Evolutionary conservation across 2,797 vertebrate species (phyloP).

Genomic region (Lagorchestes hirsutus): DNA sequence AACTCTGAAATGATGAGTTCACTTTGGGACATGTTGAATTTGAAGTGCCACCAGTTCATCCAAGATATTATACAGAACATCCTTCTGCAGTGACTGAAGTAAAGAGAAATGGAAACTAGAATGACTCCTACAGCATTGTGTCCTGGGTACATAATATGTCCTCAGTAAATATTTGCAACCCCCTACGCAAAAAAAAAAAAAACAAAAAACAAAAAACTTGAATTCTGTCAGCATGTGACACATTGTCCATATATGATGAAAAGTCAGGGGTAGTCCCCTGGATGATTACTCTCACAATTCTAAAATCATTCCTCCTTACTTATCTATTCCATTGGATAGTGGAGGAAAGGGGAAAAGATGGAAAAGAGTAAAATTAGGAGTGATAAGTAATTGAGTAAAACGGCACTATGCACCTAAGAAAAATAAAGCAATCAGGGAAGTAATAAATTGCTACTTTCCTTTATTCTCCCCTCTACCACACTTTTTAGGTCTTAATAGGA

Average conservation of each 20-base stretch:
- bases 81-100: not conserved
- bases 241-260: not conserved
- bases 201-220: not conserved
- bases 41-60: slow-evolving; percentile 1
- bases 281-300: not conserved
- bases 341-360: not conserved
- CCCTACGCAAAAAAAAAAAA: not conserved
- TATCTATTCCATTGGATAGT: not conserved
- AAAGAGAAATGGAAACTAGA: not conserved
- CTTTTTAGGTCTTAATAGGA: not conserved
- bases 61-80: not conserved
- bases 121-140: not conserved
- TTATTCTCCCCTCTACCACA: not conserved
- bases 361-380: not conserved
- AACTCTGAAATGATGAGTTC: not conserved
- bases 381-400: not conserved
- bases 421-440: not conserved
- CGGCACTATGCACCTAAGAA: not conserved
- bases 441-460: not conserved
- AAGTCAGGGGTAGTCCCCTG: not conserved
- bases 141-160: not conserved
- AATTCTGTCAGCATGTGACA: not conserved
- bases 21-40: not conserved
- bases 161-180: not conserved
- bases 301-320: not conserved